phyloP scores from a whole-genome alignment of 2,113 vertebrate species.

The Alosa alosa region DNA sequence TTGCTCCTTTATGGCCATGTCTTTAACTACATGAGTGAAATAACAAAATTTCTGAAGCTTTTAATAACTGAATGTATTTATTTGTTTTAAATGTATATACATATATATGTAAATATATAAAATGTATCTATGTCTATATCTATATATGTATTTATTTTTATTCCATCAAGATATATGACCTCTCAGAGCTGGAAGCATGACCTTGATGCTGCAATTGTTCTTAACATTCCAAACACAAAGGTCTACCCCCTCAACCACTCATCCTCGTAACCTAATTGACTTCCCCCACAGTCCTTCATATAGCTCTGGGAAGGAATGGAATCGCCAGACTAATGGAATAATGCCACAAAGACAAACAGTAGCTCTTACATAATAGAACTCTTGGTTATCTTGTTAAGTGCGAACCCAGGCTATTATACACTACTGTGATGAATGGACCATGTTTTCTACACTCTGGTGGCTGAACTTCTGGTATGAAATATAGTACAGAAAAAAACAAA shows the following conservation, averaged over 20 bases:
- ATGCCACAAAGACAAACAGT: constrained; percentile 59
- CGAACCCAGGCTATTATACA: constrained; percentile 32
- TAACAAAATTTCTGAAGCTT: too few relatives aligned
- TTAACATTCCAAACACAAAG: neutral
- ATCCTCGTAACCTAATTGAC: too few relatives aligned
- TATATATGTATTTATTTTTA: neutral
- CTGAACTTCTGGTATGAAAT: neutral
- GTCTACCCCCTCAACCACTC: neutral
- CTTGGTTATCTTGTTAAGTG: constrained; percentile 49
- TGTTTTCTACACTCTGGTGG: constrained; percentile 1
- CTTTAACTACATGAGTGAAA: too few relatives aligned
- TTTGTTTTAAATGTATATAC: too few relatives aligned
- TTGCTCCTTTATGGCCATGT: too few relatives aligned
- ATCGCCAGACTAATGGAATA: constrained; percentile 41
- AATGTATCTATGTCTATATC: too few relatives aligned
- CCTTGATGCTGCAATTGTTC: neutral
- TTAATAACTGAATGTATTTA: too few relatives aligned
- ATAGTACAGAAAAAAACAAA: neutral
- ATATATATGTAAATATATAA: too few relatives aligned
- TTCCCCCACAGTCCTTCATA: neutral
- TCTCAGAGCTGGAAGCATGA: neutral
- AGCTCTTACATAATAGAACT: constrained; percentile 39
- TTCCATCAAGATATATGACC: too few relatives aligned
- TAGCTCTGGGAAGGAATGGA: neutral
- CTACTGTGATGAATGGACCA: constrained; percentile 39